phyloP scores from a whole-genome alignment of 2,797 vertebrate species.

The Oreonectes daqikongensis region DNA sequence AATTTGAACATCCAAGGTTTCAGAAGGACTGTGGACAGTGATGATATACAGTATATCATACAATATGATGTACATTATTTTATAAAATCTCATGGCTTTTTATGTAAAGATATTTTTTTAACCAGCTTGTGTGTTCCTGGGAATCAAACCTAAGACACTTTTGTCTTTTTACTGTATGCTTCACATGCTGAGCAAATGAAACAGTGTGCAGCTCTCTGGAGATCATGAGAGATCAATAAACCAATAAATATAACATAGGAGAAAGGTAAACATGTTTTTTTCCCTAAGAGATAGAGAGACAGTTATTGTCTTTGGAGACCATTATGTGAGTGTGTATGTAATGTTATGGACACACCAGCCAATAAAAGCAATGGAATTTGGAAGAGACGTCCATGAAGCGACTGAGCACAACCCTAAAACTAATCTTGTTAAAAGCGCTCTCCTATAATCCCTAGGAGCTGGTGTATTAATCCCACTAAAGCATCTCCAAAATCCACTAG shows the following conservation, averaged over 20 bases:
- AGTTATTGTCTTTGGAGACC: constrained; percentile 9
- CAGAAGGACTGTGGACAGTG: too few relatives aligned
- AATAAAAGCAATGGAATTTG: constrained; percentile 27
- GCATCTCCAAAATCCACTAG: constrained; percentile 48
- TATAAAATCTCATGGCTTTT: too few relatives aligned
- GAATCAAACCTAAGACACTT: neutral
- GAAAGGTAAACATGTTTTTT: constrained; percentile 1
- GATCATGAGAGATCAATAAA: neutral
- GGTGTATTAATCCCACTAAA: constrained; percentile 54
- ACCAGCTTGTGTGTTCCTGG: neutral
- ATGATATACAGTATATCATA: too few relatives aligned
- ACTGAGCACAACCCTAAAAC: constrained; percentile 42
- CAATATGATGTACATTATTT: too few relatives aligned
- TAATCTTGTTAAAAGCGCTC: constrained; percentile 58
- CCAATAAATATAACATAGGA: neutral
- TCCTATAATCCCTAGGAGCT: constrained; percentile 50
- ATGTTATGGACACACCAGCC: constrained; percentile 22
- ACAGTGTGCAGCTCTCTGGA: neutral
- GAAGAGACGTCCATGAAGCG: constrained; percentile 16
- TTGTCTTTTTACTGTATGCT: neutral
- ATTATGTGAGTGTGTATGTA: constrained; percentile 26
- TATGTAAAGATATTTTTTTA: neutral
- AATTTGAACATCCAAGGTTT: too few relatives aligned
- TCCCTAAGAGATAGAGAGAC: neutral
- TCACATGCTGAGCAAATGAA: neutral